Evolutionary conservation across 2,888 invertebrate genomes (phyloP).

Genomic region (Monoplex corrugatus): DNA sequence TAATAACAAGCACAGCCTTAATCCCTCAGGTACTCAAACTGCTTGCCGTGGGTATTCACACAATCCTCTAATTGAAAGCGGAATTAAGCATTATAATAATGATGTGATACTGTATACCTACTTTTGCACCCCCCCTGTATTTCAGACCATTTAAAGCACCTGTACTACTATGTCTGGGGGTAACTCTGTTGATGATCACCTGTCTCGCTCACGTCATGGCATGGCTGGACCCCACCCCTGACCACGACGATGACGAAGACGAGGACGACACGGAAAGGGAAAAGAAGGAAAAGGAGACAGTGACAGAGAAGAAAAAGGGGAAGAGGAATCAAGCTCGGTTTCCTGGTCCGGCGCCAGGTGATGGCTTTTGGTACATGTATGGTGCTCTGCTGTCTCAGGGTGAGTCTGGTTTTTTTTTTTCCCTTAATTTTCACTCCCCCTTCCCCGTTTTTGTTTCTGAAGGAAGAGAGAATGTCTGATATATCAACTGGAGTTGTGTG

Average conservation of each 20-base stretch:
- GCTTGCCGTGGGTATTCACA: no score
- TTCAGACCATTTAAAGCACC: background rate
- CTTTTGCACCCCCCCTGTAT: no score
- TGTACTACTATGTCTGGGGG: background rate
- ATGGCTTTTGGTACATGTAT: background rate
- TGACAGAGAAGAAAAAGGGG: background rate
- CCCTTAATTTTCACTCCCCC: no score
- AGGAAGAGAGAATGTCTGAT: no score
- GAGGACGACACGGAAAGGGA: background rate
- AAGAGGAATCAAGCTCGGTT: background rate
- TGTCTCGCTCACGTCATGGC: background rate
- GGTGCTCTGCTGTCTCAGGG: slow-evolving; percentile 5
- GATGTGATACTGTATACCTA: no score
- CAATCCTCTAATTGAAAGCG: no score
- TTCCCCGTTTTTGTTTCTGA: no score
- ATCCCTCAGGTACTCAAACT: no score
- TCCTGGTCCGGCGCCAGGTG: background rate
- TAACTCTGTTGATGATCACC: background rate
- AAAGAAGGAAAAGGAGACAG: background rate
- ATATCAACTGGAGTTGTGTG: no score
- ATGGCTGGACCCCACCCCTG: background rate
- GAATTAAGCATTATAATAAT: no score
- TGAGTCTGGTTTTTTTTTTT: no score
- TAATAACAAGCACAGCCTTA: no score
- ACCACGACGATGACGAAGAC: background rate